A percentile compares a stretch with the other conserved stretches of the same genome.
These are phyloP conservation scores for Kryphioiulus occultus DNA, from an alignment of 2,888 invertebrate species.

Conservation along the genomic window DNA sequence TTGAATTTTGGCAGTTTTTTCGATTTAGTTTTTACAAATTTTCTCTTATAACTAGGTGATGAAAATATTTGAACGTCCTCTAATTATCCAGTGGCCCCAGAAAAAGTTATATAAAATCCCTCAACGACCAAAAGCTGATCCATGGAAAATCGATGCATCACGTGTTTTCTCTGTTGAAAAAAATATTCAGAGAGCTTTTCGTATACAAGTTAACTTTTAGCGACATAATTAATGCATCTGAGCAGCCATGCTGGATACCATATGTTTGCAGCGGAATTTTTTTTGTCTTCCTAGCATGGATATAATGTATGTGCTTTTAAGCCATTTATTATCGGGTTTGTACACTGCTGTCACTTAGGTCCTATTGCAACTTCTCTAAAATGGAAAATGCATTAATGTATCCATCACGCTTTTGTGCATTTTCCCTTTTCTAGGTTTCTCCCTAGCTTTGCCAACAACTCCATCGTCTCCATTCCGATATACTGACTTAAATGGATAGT, in stretches of 20 bases:
- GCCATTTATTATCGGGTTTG: conserved; percentile 33
- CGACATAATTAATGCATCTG: not conserved
- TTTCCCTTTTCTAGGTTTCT: not conserved
- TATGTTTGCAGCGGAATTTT: conserved; percentile 22
- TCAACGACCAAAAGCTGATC: not conserved
- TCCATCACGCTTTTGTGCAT: conserved; percentile 39
- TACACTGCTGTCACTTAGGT: conserved; percentile 39
- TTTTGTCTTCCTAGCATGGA: not conserved
- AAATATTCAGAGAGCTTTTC: not conserved
- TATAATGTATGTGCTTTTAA: conserved; percentile 32
- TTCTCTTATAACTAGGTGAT: too few species aligned
- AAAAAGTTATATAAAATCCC: not conserved
- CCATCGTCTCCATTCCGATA: conserved; percentile 29
- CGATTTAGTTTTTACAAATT: too few species aligned
- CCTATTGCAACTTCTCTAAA: conserved; percentile 39
- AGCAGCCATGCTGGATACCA: not conserved
- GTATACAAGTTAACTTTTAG: conserved; percentile 13
- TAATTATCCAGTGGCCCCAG: too few species aligned
- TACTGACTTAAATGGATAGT: conserved; percentile 37
- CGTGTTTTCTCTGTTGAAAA: not conserved
- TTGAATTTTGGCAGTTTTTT: too few species aligned
- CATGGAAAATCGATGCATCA: conserved; percentile 21
- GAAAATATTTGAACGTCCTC: too few species aligned
- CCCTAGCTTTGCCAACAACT: not conserved
- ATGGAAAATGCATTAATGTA: conserved; percentile 40